Conservation (phyloP, 2,888 invertebrate genomes). For the Eristalis pertinax region DNA sequence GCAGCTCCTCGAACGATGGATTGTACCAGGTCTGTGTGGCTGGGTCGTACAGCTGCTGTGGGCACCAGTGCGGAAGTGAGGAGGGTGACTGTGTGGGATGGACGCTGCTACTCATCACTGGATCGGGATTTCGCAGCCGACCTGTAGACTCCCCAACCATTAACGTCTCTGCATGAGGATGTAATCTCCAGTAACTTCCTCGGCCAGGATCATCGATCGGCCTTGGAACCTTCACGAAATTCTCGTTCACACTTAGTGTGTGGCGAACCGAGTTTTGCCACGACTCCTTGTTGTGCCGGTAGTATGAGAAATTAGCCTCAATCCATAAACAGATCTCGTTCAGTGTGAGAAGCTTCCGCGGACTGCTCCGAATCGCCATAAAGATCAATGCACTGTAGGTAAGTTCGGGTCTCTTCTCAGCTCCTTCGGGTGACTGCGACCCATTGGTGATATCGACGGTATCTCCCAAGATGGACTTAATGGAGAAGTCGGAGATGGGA, state of each 20-base stretch:
- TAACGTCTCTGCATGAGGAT: slow-evolving; percentile 96
- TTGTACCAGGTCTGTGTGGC: too few relatives aligned
- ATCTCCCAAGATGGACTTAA: not conserved
- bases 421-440: not conserved
- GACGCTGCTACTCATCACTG: slow-evolving; percentile 78
- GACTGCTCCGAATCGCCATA: slow-evolving; percentile 89
- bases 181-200: too few relatives aligned
- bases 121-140: slow-evolving; percentile 87
- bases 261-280: too few relatives aligned
- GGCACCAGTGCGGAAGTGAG: slow-evolving; percentile 8
- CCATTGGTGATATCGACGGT: not conserved
- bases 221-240: too few relatives aligned
- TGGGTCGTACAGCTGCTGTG: slow-evolving; percentile 31
- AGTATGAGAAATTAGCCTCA: too few relatives aligned
- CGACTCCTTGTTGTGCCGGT: too few relatives aligned
- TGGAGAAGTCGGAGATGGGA: not conserved
- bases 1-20: too few relatives aligned
- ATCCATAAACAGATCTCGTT: too few relatives aligned
- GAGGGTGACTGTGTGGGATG: slow-evolving; percentile 75
- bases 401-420: too few relatives aligned
- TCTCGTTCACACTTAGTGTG: too few relatives aligned
- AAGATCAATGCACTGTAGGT: slow-evolving; percentile 98
- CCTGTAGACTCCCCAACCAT: slow-evolving; percentile 98
- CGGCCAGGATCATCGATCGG: too few relatives aligned
- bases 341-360: not conserved